A percentile compares a stretch with the other conserved stretches of the same genome.
These are phyloP conservation scores for Philantomba maxwellii DNA, from an alignment of 2,113 vertebrate genomes.

Conservation along the genomic window DNA sequence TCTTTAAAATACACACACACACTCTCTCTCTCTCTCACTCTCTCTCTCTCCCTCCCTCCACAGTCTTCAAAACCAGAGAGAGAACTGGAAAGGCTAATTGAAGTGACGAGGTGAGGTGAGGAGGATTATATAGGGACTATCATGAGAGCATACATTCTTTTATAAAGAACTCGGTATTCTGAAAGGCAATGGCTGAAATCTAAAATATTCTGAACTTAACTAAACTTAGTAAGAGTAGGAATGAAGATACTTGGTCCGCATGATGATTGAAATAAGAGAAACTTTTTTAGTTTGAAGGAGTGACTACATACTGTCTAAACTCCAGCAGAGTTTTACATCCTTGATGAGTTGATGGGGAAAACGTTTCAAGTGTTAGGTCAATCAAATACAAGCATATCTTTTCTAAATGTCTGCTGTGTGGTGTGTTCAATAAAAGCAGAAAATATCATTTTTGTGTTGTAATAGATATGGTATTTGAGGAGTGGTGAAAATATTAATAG, in stretches of 20 bases:
- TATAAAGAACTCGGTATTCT: background rate
- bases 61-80: background rate
- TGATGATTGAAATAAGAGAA: background rate
- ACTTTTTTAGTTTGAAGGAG: background rate
- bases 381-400: background rate
- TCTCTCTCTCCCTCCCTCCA: too few species aligned
- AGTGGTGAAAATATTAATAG: background rate
- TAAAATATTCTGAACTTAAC: background rate
- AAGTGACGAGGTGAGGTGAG: background rate
- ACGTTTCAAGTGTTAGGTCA: background rate
- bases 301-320: background rate
- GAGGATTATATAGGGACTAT: background rate
- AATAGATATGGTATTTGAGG: background rate
- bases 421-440: background rate
- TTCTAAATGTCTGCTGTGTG: background rate
- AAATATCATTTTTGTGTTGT: background rate
- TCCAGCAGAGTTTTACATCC: background rate
- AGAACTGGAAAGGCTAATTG: background rate
- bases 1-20: background rate
- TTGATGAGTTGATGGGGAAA: background rate
- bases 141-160: background rate
- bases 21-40: too few species aligned
- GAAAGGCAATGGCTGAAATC: background rate
- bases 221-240: background rate
- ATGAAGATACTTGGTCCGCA: background rate